These are phyloP conservation scores for Urocolius indicus DNA, from an alignment of 2,113 vertebrate genomes.

Conservation along the genomic window DNA sequence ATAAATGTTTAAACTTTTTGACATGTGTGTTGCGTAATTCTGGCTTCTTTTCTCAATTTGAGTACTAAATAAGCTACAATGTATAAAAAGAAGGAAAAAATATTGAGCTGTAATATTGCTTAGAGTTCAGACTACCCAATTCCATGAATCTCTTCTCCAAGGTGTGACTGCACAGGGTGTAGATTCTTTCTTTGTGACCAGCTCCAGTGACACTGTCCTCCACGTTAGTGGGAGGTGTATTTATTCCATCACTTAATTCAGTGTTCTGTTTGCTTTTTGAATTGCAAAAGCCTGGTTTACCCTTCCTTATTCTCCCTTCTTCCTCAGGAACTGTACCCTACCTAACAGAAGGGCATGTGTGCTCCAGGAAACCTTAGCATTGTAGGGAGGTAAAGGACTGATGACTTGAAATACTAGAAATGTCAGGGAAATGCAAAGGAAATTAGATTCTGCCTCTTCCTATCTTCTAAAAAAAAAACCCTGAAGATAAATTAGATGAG, in stretches of 20 bases:
- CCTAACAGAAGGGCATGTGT: neutral
- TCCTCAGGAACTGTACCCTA: neutral
- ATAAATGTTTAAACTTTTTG: neutral
- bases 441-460: slow-evolving; percentile 19
- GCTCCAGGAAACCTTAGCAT: neutral
- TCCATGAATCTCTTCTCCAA: neutral
- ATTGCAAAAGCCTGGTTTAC: neutral
- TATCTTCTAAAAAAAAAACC: neutral
- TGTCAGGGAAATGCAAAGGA: slow-evolving; percentile 22
- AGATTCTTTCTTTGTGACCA: neutral
- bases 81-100: neutral
- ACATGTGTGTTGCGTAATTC: neutral
- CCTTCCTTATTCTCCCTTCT: neutral
- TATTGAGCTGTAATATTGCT: neutral
- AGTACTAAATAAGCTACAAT: neutral
- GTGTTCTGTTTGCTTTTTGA: neutral
- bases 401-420: neutral
- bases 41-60: neutral
- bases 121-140: neutral
- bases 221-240: neutral
- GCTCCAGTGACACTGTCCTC: neutral
- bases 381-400: neutral
- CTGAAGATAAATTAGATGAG: neutral
- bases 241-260: neutral
- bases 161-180: neutral